Percentiles rank a stretch among this genome's conserved stretches.
Conservation (phyloP, 2,888 invertebrate species). For the Thysanoteuthis rhombus region DNA sequence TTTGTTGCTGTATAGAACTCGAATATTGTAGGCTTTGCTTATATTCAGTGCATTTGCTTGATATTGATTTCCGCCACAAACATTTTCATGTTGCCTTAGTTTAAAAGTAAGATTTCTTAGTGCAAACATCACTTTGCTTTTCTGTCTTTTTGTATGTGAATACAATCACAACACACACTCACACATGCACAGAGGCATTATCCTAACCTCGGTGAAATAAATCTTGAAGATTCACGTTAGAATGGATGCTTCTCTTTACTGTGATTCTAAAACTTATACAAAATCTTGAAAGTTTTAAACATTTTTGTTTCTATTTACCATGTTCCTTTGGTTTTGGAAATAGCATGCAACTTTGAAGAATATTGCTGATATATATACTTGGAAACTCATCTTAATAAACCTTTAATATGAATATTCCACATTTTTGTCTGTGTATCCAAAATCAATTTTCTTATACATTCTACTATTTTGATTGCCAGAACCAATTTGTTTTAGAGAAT, state of each 20-base stretch:
- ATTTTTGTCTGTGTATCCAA: no score
- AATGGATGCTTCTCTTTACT: background rate
- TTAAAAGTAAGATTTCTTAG: conserved; percentile 12
- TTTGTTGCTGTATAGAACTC: background rate
- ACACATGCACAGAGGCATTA: background rate
- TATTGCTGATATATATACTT: background rate
- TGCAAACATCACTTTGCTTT: background rate
- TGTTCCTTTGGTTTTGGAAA: background rate
- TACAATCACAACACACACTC: background rate
- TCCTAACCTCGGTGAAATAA: background rate
- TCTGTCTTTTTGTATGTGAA: background rate
- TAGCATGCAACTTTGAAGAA: background rate
- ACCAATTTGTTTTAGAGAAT: no score
- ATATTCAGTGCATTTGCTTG: background rate
- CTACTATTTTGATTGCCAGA: no score
- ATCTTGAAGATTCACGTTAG: background rate
- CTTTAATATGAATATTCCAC: background rate
- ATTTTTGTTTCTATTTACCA: background rate
- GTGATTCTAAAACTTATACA: background rate
- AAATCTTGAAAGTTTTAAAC: background rate
- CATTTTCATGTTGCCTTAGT: background rate
- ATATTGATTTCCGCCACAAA: background rate
- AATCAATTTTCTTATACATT: no score
- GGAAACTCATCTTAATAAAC: background rate
- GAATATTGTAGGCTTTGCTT: background rate